Evolutionary conservation across 2,113 vertebrate genomes (phyloP), one percentile per base, ranked within the genome.

Genomic region (Thymallus thymallus): DNA sequence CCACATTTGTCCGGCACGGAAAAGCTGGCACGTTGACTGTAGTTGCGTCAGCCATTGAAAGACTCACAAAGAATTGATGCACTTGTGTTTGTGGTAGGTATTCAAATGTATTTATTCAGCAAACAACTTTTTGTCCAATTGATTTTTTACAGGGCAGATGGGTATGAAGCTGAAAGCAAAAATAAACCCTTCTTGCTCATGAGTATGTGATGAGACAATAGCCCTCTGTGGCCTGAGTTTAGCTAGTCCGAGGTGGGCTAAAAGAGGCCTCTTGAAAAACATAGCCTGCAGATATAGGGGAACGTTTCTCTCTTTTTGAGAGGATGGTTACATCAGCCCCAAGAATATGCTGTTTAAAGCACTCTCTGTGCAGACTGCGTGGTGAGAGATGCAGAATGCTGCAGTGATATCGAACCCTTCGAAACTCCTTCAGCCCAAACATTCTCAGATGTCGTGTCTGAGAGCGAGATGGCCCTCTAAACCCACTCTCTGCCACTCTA

Each of bases 1-100:
- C 71, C 74, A 70, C 69, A 67, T 55, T 70, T 24, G 23, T 72
- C 72, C 79, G 64, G 76, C 62, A 24, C 22, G 22, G 61, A 73
- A 70, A 32, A 81, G 67, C 32, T 18, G 20, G 20, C n/a, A 9
- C 32, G 18, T 45, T 60, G 20, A 22, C 6, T 60, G 18, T 7
- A 22, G 56, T 16, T 3, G 13, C 13, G 35, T 45, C 35, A 3
- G n/a, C 6, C 18, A 68, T 23, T 18, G 35, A 45, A 6, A 46
- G 35, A 20, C 7, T 30, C 23, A 5, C 9, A 6, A 6, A 24
- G 1, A 64, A 12, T 23, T 64, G 22, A 3, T 6, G 62, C 20
- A n/a, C n/a, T 61, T 24, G 16, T 12, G 6, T 61, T 24, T 61
- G 6, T 61, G 6, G n/a, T 61, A 61, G 58, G 20, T n/a, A 61